Base-by-base conservation (phyloP, 2,797 vertebrate genomes). In the Salmo trutta region DNA sequence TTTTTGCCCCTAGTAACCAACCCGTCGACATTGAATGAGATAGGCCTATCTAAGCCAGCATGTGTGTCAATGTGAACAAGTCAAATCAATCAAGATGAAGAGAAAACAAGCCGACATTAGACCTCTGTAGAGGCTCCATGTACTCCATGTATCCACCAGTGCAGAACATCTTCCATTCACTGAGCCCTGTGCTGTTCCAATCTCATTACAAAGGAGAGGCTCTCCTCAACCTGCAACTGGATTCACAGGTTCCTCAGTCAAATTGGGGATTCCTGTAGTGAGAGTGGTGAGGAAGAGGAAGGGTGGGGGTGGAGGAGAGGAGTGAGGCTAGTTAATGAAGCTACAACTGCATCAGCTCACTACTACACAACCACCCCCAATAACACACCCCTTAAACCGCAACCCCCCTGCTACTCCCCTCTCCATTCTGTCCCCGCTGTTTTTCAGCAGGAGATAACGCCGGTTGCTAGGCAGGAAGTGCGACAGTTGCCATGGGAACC, bases 391-490 rank as follows among this genome's bases (percentile, higher is more conserved):
- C 54, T 29, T 83, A 81, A 85, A 53, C 64, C 59, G 17, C 78
- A 87, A 76, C 69, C 78, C 71, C 79, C 82, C 67, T 19, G 54
- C 73, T 72, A 21, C 29, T 31, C 70, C 62, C 62, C 71, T 69
- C 80, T 65, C 52, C 79, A 4, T 75, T 75, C 79, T 75, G 65
- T 79, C 52, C 64, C 54, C 54, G 17, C 31, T 81, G 89, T 86
- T 81, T 75, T 77, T 79, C 88, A 84, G 77, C 79, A 81, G 88
- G 89, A 91, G 92, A 92, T 91, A 85, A 91, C 89, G 91, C 90
- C 90, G 94, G 94, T 94, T 93, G 91, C 93, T 92, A 94, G 93
- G 94, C 91, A 94, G 93, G 92, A 89, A 93, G 83, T 91, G 91
- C 83, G 89, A 92, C 93, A 91, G 94, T 95, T 94, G 90, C 91